Evolutionary conservation across 1,140 invertebrate genomes (phyloP), one percentile per base, ranked within the genome.

Genomic region (Dendrolimus punctatus): DNA sequence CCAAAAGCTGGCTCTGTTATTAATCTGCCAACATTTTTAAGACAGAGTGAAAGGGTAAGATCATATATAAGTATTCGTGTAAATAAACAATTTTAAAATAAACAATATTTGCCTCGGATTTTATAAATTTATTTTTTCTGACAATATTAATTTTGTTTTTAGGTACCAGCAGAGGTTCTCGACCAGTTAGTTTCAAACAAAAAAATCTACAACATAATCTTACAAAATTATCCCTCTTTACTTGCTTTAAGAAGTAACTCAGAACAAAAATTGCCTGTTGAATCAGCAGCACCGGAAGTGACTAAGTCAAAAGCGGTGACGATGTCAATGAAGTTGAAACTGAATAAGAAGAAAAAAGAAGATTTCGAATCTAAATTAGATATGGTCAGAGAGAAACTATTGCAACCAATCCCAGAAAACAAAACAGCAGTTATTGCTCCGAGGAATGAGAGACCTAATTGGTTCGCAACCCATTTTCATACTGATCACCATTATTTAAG

Each of bases 21-120:
- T 9, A 93, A 93, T 83, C 80, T 96, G 37, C 94, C 94, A 0
- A 95, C 94, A 6, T 96, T 94, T 77, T 89, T 95, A 8, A 90
- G 88, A 66, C 89, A 93, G 76, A 91, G 91, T 64, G 93, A 94
- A 82, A 93, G 90, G 86, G 91, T 94, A 77, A 46, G 53, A 62
- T 40, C 49, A 46, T 50, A 52, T 54, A 9, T 50, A 6, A 47
- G 5, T 37, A 6, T 47, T 8, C 5, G 5, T 48, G 37, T 7
- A 42, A 8, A 42, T 42, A 8, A 42, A 42, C n/a, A n/a, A 42
- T n/a, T n/a, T n/a, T 43, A n/a, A n/a, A n/a, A n/a, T n/a, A n/a
- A n/a, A n/a, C n/a, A n/a, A n/a, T 43, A n/a, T 43, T n/a, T 7
- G 10, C 6, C 5, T 43, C 10, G 5, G 5, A 43, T 43, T 9